Evolutionary conservation across 2,113 vertebrate species (phyloP), one percentile per base, ranked within the genome.

Genomic region (Corapipo altera): DNA sequence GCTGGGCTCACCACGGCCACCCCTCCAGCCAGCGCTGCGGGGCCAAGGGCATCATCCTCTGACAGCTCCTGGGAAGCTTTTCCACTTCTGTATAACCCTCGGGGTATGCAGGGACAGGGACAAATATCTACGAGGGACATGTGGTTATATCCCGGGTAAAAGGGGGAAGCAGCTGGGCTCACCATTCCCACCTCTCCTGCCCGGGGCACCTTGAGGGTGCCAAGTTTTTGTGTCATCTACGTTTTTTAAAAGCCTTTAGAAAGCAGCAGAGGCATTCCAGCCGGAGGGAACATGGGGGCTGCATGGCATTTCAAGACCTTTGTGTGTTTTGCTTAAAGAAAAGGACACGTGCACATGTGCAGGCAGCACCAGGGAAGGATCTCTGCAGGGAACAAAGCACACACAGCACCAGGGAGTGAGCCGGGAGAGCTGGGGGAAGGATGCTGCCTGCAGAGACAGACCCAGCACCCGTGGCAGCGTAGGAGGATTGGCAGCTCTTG

Each of bases 361-460:
- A 35, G 67, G 73, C 19, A 59, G 92, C 76, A 20, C 44, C 54
- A 14, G n/a, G 37, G 33, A 83, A 86, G 64, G 64, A 51, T 83
- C 62, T 80, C 94, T 26, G 90, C 59, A 14, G 95, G 95, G 87
- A 91, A 80, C 92, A 84, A 84, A 94, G 95, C 85, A 12, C 77
- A 33, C 75, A 11, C 44, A 82, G 88, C 49, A 41, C 41, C 70
- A 39, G 66, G 12, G 74, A 61, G 51, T 5, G 19, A 91, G 70
- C 41, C 12, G 3, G 80, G 52, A 79, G 80, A 52, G 61, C 46
- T 26, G 46, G 24, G n/a, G 39, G 55, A 65, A 93, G 51, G 79
- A 91, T 71, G 39, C 79, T 79, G 89, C 79, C 70, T n/a, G 7
- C 74, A 14, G 79, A 80, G 77, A 55, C 3, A 65, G 67, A 57